Conservation (phyloP, 2,797 vertebrate species). For the Gadopsis marmoratus region DNA sequence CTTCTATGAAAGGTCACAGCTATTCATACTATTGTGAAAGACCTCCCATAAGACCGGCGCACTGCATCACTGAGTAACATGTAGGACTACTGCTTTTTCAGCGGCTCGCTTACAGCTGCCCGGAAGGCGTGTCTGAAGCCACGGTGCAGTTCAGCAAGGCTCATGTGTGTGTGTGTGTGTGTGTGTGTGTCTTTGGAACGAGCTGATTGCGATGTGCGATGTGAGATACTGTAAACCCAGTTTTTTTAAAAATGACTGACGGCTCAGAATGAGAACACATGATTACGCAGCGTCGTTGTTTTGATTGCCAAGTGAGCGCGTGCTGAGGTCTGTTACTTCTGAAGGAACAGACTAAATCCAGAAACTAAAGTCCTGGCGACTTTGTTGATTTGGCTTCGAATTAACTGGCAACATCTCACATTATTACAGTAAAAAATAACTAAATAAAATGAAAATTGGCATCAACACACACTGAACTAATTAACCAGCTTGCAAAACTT, state of each 20-base stretch:
- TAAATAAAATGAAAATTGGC: not conserved
- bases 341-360: conserved; percentile 28
- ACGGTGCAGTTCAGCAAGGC: not conserved
- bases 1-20: conserved; percentile 78
- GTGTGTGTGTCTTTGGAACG: not conserved
- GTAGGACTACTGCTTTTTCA: conserved; percentile 24
- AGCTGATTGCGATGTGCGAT: conserved; percentile 21
- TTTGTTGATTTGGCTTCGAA: conserved; percentile 29
- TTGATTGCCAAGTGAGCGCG: conserved; percentile 38
- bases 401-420: not conserved
- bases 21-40: conserved; percentile 69
- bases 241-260: conserved; percentile 38
- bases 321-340: conserved; percentile 13
- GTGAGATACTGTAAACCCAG: conserved; percentile 14
- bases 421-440: conserved; percentile 1
- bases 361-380: conserved; percentile 19
- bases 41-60: conserved; percentile 51
- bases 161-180: conserved; percentile 12
- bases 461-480: not conserved
- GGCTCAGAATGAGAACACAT: conserved; percentile 40
- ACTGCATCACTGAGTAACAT: conserved; percentile 39
- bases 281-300: conserved; percentile 40
- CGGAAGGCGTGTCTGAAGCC: conserved; percentile 21
- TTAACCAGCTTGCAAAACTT: not conserved
- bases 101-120: conserved; percentile 18